Base-by-base conservation (phyloP, 2,113 vertebrate species). In the Ciconia maguari region DNA sequence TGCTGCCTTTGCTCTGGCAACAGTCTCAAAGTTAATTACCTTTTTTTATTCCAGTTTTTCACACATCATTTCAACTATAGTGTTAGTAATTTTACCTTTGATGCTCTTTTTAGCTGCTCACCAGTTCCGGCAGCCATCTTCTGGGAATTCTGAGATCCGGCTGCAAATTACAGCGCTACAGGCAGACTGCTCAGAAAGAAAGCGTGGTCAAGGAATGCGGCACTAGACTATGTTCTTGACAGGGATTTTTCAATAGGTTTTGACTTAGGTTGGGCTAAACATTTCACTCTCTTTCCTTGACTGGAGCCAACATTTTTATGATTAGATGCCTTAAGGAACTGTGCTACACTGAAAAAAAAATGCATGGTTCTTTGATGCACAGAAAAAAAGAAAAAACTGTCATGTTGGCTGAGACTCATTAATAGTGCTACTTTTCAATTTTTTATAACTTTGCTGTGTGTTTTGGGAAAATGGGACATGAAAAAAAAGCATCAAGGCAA, bases 401-500 rank as follows among this genome's bases (percentile, higher is more conserved):
- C 62, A 51, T 11, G 16, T 36, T 77, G 72, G 42, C 42, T 64
- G n/a, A 74, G 61, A 83, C 38, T 64, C 92, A 79, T 77, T 91
- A 94, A 57, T 65, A 81, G 60, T 61, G 93, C 76, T 83, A n/a
- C 77, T 72, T 84, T 89, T 96, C 72, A 96, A 49, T 83, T 94
- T 96, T 96, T 93, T 80, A 72, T 60, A 87, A 86, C 34, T 91
- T 95, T 87, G 18, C 30, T 88, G 41, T 65, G 57, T 71, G 55
- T 80, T 94, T 78, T 32, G 48, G 64, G 55, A 91, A 92, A 91
- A 93, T 51, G 55, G 71, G 62, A 61, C 24, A 30, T 12, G 16
- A 71, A 10, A 22, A 34, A 80, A 72, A 54, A 79, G 54, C 65
- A 70, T 36, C 38, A 74, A 93, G 86, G 82, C 75, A 91, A 78